Evolutionary conservation across 2,888 invertebrate genomes (phyloP), one percentile per base, ranked within the genome.

Genomic region (Bellardia bayeri): DNA sequence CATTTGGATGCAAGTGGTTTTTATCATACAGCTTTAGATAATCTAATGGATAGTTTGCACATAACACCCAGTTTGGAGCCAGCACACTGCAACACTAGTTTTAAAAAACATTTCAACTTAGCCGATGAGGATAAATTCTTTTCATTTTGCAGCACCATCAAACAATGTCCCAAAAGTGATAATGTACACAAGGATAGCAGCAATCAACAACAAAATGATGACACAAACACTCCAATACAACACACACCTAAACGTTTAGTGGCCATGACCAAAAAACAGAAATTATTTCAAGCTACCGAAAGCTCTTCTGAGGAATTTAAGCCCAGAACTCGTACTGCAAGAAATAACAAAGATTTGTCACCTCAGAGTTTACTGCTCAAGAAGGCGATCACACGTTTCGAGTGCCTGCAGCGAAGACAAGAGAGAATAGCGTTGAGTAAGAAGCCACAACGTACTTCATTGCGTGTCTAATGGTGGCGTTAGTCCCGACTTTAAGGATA

Each of bases 391-490:
- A 87, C 87, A 16, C 88, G 85, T 5, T 71, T 88, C 13, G 90
- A 91, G 11, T n/a, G 88, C 51, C 71, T 89, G 16, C 89, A 84
- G 9, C 74, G 89, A 66, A 90, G 90, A 40, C 89, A 90, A 11
- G 89, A 90, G 40, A 90, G 88, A 23, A 88, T 85, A 13, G 90
- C 88, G 14, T 49, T 33, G 9, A 89, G 89, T n/a, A 89, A 89
- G 13, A 88, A 87, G 45, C 88, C 87, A 16, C 85, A 66, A 9
- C 86, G 89, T n/a, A 80, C 84, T 9, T 89, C 89, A 23, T 66
- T 89, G n/a, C 85, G 89, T 23, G 76, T 89, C 33, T 89, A 76
- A 84, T 8, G n/a, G n/a, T 5, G 45, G 8, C 45, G 9, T 3
- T 3, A 9, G 9, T 3, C 37, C 37, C 4, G 45, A 45, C 2